Evolutionary conservation across 2,888 invertebrate genomes (phyloP), one percentile per base, ranked within the genome.

Genomic region (Diplolepis rosae): DNA sequence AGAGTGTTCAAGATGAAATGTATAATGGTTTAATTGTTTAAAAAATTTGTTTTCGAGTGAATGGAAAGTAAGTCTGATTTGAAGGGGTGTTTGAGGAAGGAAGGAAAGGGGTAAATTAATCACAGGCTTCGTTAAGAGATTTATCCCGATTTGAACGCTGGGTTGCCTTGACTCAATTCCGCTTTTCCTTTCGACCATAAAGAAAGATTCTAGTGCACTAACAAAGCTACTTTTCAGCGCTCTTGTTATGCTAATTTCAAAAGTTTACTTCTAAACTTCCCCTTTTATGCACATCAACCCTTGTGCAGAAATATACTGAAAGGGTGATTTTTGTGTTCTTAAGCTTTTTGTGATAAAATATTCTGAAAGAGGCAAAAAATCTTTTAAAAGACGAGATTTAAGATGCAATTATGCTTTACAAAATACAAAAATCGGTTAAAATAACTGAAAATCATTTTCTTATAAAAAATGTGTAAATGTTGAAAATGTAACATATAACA

Each of bases 41-140:
- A n/a, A n/a, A n/a, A n/a, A n/a, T n/a, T n/a, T n/a, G n/a, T 35
- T 39, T 42, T 27, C 39, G n/a, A 61, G 39, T 61, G 39, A 61
- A 61, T 61, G 39, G 61, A 27, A 13, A 24, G n/a, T 13, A 24
- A 6, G 39, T 18, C 22, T 7, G 1, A 39, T 61, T 61, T 22
- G 39, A 61, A n/a, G 22, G 54, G 54, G 32, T 32, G 45, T 22
- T 11, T 42, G 27, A 24, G n/a, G 1, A 4, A 9, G n/a, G 27
- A 9, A 24, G 6, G 18, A 61, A 61, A 61, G 39, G 39, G 61
- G 61, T 61, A 61, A 61, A 61, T 61, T 61, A 61, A 61, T 61
- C 61, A 61, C 39, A 61, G 39, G 61, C 61, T 61, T 61, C 61
- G 27, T 61, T 61, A 61, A 42, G n/a, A 61, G 61, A 61, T 61